These are phyloP conservation scores for Orchesellides sinensis DNA, from an alignment of 2,888 invertebrate species.

Conservation along the genomic window DNA sequence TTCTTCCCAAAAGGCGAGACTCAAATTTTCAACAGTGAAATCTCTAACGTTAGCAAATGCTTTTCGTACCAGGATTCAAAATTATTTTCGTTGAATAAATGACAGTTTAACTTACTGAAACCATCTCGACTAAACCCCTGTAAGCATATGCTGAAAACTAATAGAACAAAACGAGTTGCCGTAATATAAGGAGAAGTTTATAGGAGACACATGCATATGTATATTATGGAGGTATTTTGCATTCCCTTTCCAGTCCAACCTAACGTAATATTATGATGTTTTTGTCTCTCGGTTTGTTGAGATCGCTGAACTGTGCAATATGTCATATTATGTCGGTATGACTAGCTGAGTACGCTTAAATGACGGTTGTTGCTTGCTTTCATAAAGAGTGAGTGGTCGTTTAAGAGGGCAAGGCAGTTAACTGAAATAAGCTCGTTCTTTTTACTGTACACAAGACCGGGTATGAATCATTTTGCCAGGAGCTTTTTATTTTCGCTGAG, in stretches of 20 bases:
- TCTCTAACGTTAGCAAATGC: conserved; percentile 22
- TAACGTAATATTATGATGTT: conserved; percentile 2
- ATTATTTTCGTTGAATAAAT: conserved; percentile 35
- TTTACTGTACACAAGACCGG: not conserved
- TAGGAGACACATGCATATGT: not conserved
- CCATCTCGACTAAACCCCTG: conserved; percentile 22
- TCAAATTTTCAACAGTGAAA: conserved; percentile 18
- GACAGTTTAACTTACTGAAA: conserved; percentile 47
- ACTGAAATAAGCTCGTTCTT: conserved; percentile 10
- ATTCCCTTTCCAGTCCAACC: conserved; percentile 7
- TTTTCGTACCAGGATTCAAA: not conserved
- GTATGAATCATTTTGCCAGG: conserved; percentile 40
- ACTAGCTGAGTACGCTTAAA: not conserved
- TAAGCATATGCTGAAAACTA: conserved; percentile 8
- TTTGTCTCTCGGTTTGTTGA: conserved; percentile 10
- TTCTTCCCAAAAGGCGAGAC: conserved; percentile 7
- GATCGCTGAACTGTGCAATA: conserved; percentile 13
- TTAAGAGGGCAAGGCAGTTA: not conserved
- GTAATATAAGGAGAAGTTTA: conserved; percentile 23
- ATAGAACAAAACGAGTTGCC: conserved; percentile 20
- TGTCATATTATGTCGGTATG: not conserved
- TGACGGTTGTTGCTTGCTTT: conserved; percentile 12
- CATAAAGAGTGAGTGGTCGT: too few species aligned
- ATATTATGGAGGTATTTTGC: conserved; percentile 4
- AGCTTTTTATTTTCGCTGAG: conserved; percentile 27